Evolutionary conservation across 2,113 vertebrate species (phyloP).

Genomic region (Cavia porcellus): DNA sequence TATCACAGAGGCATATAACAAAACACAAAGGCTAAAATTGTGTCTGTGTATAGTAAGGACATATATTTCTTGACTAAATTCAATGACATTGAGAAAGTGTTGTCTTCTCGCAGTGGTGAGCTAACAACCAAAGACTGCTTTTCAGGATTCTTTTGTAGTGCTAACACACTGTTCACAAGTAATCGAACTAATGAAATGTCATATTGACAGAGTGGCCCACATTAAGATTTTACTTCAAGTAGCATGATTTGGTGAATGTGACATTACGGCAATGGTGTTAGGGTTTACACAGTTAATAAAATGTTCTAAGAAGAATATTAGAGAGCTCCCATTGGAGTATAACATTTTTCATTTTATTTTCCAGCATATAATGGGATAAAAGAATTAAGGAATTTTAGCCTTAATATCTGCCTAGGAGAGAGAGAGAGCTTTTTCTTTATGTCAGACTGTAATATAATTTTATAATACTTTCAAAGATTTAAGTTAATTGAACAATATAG

Average conservation of each 20-base stretch:
- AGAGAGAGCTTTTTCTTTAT: constrained; percentile 39
- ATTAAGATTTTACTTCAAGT: constrained; percentile 77
- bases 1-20: constrained; percentile 71
- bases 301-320: constrained; percentile 52
- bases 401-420: constrained; percentile 42
- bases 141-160: constrained; percentile 63
- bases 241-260: constrained; percentile 62
- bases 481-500: constrained; percentile 63
- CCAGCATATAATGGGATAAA: constrained; percentile 52
- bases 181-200: constrained; percentile 79
- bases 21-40: constrained; percentile 71
- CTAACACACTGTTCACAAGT: constrained; percentile 73
- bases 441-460: constrained; percentile 55
- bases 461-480: constrained; percentile 61
- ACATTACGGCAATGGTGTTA: constrained; percentile 61
- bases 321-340: background rate
- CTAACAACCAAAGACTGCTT: constrained; percentile 45
- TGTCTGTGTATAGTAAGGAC: constrained; percentile 58
- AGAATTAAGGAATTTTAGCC: constrained; percentile 57
- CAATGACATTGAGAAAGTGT: constrained; percentile 66
- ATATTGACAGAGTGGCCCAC: constrained; percentile 72
- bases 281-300: constrained; percentile 68
- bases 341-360: constrained; percentile 61
- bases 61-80: constrained; percentile 65
- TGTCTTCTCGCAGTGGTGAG: constrained; percentile 54